Evolutionary conservation across 2,888 invertebrate genomes (phyloP).

Genomic region (Cerastis rubricosa): DNA sequence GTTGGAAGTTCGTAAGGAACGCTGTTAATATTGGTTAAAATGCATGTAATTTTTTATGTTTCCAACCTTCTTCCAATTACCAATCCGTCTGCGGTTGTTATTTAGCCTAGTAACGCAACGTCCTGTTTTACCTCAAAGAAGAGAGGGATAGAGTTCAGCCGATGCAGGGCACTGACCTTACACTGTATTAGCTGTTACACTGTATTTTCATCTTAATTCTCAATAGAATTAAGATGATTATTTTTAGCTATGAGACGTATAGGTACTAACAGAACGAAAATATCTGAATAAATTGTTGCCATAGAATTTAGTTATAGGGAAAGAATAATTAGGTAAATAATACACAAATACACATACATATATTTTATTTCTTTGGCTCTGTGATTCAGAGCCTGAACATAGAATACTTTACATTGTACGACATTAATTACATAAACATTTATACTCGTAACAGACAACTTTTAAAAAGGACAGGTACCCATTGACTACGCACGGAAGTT

Average conservation of each 20-base stretch:
- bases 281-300: too few species aligned
- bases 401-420: background rate
- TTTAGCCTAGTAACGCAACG: background rate
- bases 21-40: too few species aligned
- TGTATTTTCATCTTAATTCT: too few species aligned
- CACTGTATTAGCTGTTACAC: background rate
- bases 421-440: background rate
- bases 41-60: too few species aligned
- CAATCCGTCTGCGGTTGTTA: background rate
- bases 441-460: background rate
- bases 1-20: too few species aligned
- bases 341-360: constrained; percentile 1
- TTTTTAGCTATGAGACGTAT: too few species aligned
- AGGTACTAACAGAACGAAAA: background rate
- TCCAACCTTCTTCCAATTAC: too few species aligned
- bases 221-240: too few species aligned
- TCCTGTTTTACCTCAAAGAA: background rate
- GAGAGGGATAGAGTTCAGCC: background rate
- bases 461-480: background rate
- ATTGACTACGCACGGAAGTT: background rate
- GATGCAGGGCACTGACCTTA: background rate
- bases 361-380: background rate
- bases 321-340: background rate
- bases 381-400: background rate
- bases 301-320: too few species aligned